Conservation (phyloP, 2,797 vertebrate genomes). For the Dendrocincla tyrannina region DNA sequence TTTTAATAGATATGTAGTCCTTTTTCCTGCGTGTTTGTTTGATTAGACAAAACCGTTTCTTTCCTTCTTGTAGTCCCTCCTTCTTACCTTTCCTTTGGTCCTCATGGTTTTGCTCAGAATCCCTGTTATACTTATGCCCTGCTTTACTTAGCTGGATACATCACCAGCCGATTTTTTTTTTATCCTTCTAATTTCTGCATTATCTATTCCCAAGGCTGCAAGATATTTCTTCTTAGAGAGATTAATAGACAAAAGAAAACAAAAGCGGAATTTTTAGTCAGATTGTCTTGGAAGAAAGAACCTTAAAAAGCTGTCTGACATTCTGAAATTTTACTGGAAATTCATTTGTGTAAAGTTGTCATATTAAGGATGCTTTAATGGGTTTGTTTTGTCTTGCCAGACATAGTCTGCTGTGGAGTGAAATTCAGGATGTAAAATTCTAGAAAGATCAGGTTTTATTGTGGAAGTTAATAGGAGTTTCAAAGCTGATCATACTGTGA, state of each 20-base stretch:
- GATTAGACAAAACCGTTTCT: neutral
- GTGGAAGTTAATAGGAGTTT: conserved; percentile 11
- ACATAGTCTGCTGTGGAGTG: neutral
- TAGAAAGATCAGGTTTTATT: conserved; percentile 13
- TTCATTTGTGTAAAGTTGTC: conserved; percentile 26
- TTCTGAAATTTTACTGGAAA: conserved; percentile 38
- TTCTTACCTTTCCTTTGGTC: neutral
- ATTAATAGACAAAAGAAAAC: conserved; percentile 26
- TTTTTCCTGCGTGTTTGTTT: neutral
- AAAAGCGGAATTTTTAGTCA: conserved; percentile 29
- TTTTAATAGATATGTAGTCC: neutral
- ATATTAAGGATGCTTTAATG: conserved; percentile 15
- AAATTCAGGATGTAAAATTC: conserved; percentile 9
- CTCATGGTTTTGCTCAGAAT: neutral
- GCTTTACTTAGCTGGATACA: conserved; percentile 19
- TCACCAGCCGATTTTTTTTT: neutral
- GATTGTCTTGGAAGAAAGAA: conserved; percentile 9
- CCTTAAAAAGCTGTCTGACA: neutral
- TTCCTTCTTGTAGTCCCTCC: neutral
- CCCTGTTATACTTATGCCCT: neutral
- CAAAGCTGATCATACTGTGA: conserved; percentile 10
- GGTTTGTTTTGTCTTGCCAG: conserved; percentile 42
- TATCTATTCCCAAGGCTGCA: conserved; percentile 18
- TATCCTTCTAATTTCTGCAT: conserved; percentile 25
- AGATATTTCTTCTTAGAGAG: conserved; percentile 17